Evolutionary conservation across 2,113 vertebrate genomes (phyloP).

Genomic region (Triplophysa dalaica): DNA sequence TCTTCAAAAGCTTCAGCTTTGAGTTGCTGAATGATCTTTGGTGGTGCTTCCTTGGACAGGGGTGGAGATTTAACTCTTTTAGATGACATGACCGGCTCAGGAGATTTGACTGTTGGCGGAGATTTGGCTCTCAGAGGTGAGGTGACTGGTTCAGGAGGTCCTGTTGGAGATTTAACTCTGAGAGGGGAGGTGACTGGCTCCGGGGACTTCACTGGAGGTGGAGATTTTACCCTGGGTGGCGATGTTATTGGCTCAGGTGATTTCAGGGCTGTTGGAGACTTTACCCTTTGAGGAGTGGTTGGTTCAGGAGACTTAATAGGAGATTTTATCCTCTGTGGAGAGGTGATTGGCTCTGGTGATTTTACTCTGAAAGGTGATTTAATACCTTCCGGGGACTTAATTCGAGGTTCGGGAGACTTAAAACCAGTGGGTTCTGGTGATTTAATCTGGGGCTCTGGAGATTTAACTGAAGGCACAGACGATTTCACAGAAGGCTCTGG

Average conservation of each 20-base stretch:
- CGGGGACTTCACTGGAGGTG: slow-evolving; percentile 71
- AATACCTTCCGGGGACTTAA: slow-evolving; percentile 54
- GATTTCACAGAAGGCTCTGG: slow-evolving; percentile 34
- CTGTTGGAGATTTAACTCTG: slow-evolving; percentile 69
- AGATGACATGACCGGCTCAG: slow-evolving; percentile 74
- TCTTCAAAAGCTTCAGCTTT: slow-evolving; percentile 82
- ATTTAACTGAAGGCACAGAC: slow-evolving; percentile 38
- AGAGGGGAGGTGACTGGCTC: slow-evolving; percentile 67
- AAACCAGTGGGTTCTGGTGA: slow-evolving; percentile 73
- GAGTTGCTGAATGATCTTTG: slow-evolving; percentile 84
- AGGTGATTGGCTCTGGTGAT: slow-evolving; percentile 74
- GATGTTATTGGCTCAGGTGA: slow-evolving; percentile 83
- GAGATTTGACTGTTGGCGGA: slow-evolving; percentile 73
- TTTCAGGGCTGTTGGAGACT: slow-evolving; percentile 77
- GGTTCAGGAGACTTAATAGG: slow-evolving; percentile 53
- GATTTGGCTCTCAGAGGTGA: slow-evolving; percentile 85
- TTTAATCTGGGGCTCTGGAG: slow-evolving; percentile 73
- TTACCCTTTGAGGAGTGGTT: slow-evolving; percentile 74
- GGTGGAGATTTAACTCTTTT: slow-evolving; percentile 83
- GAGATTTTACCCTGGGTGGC: slow-evolving; percentile 84
- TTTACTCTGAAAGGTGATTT: slow-evolving; percentile 73
- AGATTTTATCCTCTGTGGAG: slow-evolving; percentile 65
- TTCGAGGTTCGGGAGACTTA: slow-evolving; percentile 61
- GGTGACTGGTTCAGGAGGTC: slow-evolving; percentile 75
- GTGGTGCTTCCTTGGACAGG: slow-evolving; percentile 76